Evolutionary conservation across 2,113 vertebrate species (phyloP).

Genomic region (Ochotona curzoniae): DNA sequence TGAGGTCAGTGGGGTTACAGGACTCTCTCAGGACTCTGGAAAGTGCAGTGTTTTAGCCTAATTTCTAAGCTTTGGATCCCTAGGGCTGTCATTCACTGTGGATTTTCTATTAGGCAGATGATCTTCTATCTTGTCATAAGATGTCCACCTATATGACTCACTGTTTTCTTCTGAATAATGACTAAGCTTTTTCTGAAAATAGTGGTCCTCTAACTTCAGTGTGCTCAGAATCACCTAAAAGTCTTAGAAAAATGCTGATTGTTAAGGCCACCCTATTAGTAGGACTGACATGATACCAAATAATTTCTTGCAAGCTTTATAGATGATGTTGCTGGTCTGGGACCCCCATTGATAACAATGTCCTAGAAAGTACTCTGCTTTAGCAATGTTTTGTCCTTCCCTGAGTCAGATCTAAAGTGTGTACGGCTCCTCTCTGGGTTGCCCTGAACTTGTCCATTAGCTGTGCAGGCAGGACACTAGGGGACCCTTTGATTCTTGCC

Average conservation of each 20-base stretch:
- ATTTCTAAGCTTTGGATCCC: constrained; percentile 62
- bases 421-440: constrained; percentile 73
- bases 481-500: constrained; percentile 73
- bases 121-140: constrained; percentile 54
- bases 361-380: constrained; percentile 43
- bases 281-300: background rate
- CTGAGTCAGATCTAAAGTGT: constrained; percentile 69
- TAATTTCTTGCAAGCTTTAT: background rate
- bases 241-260: background rate
- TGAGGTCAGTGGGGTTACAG: background rate
- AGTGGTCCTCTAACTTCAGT: background rate
- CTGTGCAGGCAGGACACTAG: constrained; percentile 75
- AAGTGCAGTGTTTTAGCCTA: constrained; percentile 52
- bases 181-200: constrained; percentile 33
- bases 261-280: background rate
- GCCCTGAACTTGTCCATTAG: constrained; percentile 75
- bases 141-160: constrained; percentile 31
- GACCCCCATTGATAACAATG: constrained; percentile 41
- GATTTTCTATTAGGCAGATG: constrained; percentile 43
- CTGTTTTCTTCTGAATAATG: constrained; percentile 60
- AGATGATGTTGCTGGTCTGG: background rate
- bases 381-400: constrained; percentile 61
- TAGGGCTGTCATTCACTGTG: constrained; percentile 59
- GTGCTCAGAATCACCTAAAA: background rate
- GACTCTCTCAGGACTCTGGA: constrained; percentile 32